Base-by-base conservation (phyloP, 2,113 vertebrate genomes). In the Taxidea taxus region DNA sequence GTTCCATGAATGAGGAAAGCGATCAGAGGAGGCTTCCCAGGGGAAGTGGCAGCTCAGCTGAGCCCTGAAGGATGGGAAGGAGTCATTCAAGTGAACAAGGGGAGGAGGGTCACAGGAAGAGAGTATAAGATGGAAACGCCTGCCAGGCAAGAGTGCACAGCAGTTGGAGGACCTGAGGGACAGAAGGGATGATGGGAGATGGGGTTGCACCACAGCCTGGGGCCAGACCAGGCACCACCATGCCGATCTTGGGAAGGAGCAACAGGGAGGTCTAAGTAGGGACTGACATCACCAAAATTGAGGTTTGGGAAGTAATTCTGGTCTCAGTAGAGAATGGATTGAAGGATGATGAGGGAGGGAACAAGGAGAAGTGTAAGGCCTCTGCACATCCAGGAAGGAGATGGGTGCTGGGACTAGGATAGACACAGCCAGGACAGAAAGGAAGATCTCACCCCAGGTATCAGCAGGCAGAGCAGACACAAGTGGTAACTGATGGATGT, bases 131-230 rank as follows among this genome's bases (percentile, higher is more conserved):
- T 11, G 70, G 4, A 4, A 31, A 23, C 34, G 39, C 10, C 89
- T 11, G 2, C 25, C 2, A 20, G 47, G 49, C 75, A 31, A 80
- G n/a, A 34, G 10, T 3, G 7, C n/a, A 44, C 10, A 31, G 84
- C 4, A 2, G 21, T 12, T 31, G 11, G 47, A 82, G 44, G 60
- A 6, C 62, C 25, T 3, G 29, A 47, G 49, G 49, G 15, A 6
- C 0, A 2, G 49, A 34, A n/a, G 13, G 77, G 8, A 20, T 0
- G 2, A 31, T 27, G 21, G 11, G 12, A 31, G 29, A 5, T 8
- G 3, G 23, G 34, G 18, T 8, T 4, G 10, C 47, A 27, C 4
- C 12, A 62, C 49, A 72, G 54, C 49, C 85, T 58, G 39, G 6
- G 44, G 21, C 13, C n/a, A 44, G 62, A 4, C 10, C 7, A 54